Evolutionary conservation across 2,888 invertebrate genomes (phyloP).

Genomic region (Macaria liturata): DNA sequence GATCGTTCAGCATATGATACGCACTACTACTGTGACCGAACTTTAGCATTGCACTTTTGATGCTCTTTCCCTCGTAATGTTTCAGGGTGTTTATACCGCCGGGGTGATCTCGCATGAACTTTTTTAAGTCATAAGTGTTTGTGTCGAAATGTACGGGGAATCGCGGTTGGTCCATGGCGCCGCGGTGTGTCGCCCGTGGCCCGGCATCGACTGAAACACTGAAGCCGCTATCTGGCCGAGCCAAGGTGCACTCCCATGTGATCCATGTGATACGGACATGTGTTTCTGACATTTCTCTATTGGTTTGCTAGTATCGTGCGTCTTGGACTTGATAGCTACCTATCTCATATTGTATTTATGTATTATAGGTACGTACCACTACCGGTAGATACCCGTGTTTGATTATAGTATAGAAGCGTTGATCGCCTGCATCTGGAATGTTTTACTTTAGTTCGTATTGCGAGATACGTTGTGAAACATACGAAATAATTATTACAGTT

Average conservation of each 20-base stretch:
- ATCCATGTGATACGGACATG: conserved; percentile 16
- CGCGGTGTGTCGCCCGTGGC: conserved; percentile 18
- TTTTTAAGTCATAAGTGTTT: conserved; percentile 84
- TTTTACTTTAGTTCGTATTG: too few species aligned
- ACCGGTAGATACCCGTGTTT: too few species aligned
- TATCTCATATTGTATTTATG: too few species aligned
- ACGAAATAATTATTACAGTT: too few species aligned
- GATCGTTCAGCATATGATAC: conserved; percentile 85
- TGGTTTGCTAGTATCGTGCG: conserved; percentile 1
- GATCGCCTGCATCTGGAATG: too few species aligned
- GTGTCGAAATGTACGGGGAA: conserved; percentile 70
- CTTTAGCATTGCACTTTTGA: conserved; percentile 79
- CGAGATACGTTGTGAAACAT: too few species aligned
- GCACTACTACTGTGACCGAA: conserved; percentile 86
- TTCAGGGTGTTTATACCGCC: conserved; percentile 87
- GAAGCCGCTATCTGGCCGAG: conserved; percentile 28
- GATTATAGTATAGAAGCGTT: too few species aligned
- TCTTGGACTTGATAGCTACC: too few species aligned
- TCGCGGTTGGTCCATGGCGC: conserved; percentile 28
- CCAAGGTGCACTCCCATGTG: conserved; percentile 18
- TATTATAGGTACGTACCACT: too few species aligned
- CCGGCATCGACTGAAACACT: conserved; percentile 20
- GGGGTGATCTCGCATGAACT: conserved; percentile 88
- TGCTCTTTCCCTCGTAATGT: conserved; percentile 79
- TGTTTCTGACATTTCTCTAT: conserved; percentile 10